Base-by-base conservation (phyloP, 2,797 vertebrate species). In the Neomorphus geoffroyi region DNA sequence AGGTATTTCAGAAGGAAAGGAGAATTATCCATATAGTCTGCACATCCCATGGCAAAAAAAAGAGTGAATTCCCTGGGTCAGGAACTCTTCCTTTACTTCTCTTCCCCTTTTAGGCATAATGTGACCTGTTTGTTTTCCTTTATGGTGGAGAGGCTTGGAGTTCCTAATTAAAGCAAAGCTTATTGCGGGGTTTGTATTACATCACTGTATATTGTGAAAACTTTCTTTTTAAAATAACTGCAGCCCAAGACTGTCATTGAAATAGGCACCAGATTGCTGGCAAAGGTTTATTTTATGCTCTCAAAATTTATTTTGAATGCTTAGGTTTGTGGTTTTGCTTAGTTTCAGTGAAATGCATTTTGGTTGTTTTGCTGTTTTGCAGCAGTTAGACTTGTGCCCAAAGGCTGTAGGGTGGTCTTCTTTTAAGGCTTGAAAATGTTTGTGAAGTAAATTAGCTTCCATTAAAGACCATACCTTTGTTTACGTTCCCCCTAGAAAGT, bases 241-340 rank as follows among this genome's bases (percentile, higher is more conserved):
- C n/a, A 92, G 27, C 7, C 22, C 26, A 85, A 70, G 39, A 41
- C 19, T 45, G 24, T 64, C 5, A 73, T 24, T 53, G 45, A 82
- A 89, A 91, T 27, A 82, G 45, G 35, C 23, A 53, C 17, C 0
- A 0, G 18, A 56, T 45, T 82, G 21, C 48, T 87, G 56, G 19
- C 16, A 85, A 51, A 92, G 11, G 37, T 64, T 85, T 91, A 17
- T 91, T 91, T 89, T 89, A 77, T 64, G 5, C 12, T 87, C 39
- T 70, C 35, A 66, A 54, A 65, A 70, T 82, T 54, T 81, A 79
- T 72, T 94, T 86, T 85, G 28, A 85, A 80, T 91, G 18, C 26
- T 75, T 62, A 73, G 8, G 28, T 81, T 81, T 92, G 83, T 41
- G 46, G 12, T 21, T 93, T 85, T 91, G 39, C 89, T 95, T 91